Evolutionary conservation across 2,888 invertebrate species (phyloP).

Genomic region (Miltochrista miniata): DNA sequence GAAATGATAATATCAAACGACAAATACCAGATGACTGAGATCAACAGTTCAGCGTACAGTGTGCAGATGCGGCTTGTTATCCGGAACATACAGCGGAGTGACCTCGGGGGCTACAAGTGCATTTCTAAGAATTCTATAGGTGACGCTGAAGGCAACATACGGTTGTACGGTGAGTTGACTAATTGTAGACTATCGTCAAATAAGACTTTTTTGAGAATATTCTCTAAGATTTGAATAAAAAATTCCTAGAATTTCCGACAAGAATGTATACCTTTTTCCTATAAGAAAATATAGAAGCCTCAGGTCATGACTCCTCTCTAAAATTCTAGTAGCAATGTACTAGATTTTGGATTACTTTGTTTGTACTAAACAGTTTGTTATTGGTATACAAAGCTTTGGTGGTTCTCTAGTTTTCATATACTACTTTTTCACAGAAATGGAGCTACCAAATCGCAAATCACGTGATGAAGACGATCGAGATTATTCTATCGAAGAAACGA

Average conservation of each 20-base stretch:
- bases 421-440: slow-evolving; percentile 80
- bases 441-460: slow-evolving; percentile 82
- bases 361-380: too few species aligned
- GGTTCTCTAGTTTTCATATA: background rate
- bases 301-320: too few species aligned
- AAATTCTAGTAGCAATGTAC: too few species aligned
- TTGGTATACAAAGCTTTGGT: too few species aligned
- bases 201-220: too few species aligned
- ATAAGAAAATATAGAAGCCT: too few species aligned
- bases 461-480: slow-evolving; percentile 74
- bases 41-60: slow-evolving; percentile 91
- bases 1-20: slow-evolving; percentile 96
- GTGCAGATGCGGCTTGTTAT: slow-evolving; percentile 93
- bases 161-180: slow-evolving; percentile 91
- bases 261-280: too few species aligned
- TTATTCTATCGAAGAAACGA: slow-evolving; percentile 68
- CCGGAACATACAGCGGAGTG: slow-evolving; percentile 88
- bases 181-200: background rate
- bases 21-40: slow-evolving; percentile 93
- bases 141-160: slow-evolving; percentile 94
- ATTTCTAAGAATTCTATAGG: slow-evolving; percentile 97
- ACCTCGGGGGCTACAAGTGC: slow-evolving; percentile 95
- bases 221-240: too few species aligned
- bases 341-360: too few species aligned
- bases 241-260: too few species aligned